These are phyloP conservation scores for Melanotaenia nigrans DNA, from an alignment of 2,797 vertebrate species.

Conservation along the genomic window DNA sequence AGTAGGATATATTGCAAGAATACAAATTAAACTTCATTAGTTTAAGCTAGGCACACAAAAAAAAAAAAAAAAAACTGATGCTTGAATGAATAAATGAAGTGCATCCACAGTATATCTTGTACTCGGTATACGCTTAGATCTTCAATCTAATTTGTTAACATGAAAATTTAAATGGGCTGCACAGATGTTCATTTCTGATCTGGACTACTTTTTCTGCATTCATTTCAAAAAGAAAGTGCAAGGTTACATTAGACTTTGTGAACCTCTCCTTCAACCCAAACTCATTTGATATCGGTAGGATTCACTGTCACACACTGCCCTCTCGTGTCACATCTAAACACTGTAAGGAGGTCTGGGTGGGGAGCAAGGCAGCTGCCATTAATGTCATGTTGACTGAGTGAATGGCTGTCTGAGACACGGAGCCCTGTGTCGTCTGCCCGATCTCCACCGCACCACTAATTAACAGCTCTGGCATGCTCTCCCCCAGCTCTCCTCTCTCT, in stretches of 20 bases:
- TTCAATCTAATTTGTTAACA: background rate
- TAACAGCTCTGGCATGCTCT: slow-evolving; percentile 59
- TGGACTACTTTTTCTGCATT: background rate
- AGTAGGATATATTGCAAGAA: too few relatives aligned
- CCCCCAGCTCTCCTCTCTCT: slow-evolving; percentile 13
- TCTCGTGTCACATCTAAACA: slow-evolving; percentile 60
- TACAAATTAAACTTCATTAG: background rate
- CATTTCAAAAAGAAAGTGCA: background rate
- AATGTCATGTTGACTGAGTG: slow-evolving; percentile 64
- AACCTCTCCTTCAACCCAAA: background rate
- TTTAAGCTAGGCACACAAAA: background rate
- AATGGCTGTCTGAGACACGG: slow-evolving; percentile 57
- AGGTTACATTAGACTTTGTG: slow-evolving; percentile 2
- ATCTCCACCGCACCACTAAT: slow-evolving; percentile 68
- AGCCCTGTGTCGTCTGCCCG: slow-evolving; percentile 46
- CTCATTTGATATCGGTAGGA: background rate
- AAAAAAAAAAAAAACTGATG: background rate
- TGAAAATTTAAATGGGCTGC: background rate
- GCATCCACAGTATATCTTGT: background rate
- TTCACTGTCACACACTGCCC: slow-evolving; percentile 63
- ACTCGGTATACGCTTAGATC: background rate
- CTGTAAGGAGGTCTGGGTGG: slow-evolving; percentile 12
- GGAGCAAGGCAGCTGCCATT: slow-evolving; percentile 36
- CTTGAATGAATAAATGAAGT: background rate
- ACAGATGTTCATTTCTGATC: background rate